These are phyloP conservation scores for Eciton burchellii DNA, from an alignment of 1,140 invertebrate species.

Conservation along the genomic window DNA sequence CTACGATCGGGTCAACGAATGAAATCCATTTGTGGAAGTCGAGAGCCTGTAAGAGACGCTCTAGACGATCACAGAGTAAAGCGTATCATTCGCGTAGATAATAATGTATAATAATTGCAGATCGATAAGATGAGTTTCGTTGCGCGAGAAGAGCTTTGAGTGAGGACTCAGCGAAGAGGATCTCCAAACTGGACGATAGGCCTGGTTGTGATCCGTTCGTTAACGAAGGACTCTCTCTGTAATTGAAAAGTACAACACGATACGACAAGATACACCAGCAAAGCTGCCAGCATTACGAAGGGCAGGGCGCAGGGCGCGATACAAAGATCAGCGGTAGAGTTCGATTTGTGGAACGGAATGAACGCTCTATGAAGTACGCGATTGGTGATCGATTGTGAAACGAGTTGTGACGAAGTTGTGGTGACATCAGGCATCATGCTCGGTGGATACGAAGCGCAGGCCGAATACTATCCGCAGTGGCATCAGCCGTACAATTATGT, in stretches of 20 bases:
- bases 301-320: not conserved
- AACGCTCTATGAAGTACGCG: constrained; percentile 24
- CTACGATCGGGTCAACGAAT: not conserved
- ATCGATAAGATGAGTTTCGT: constrained; percentile 1
- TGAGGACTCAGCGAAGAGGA: not conserved
- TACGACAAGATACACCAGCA: not conserved
- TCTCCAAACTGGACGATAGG: not conserved
- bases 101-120: not conserved
- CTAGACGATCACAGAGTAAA: not conserved
- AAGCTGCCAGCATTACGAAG: no score
- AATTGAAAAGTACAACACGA: no score
- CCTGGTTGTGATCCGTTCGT: no score
- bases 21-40: not conserved
- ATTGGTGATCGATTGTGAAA: not conserved
- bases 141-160: not conserved
- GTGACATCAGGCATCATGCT: constrained; percentile 74
- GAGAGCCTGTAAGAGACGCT: no score
- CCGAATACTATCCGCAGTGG: constrained; percentile 84
- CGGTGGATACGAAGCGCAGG: constrained; percentile 82
- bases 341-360: not conserved
- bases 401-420: constrained; percentile 23
- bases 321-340: not conserved
- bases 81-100: not conserved
- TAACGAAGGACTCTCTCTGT: no score
- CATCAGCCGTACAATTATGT: constrained; percentile 84